Percentiles rank a stretch among this genome's conserved stretches.
These are phyloP conservation scores for Acanthosepion pharaonis DNA, from an alignment of 2,888 invertebrate genomes.

Conservation along the genomic window DNA sequence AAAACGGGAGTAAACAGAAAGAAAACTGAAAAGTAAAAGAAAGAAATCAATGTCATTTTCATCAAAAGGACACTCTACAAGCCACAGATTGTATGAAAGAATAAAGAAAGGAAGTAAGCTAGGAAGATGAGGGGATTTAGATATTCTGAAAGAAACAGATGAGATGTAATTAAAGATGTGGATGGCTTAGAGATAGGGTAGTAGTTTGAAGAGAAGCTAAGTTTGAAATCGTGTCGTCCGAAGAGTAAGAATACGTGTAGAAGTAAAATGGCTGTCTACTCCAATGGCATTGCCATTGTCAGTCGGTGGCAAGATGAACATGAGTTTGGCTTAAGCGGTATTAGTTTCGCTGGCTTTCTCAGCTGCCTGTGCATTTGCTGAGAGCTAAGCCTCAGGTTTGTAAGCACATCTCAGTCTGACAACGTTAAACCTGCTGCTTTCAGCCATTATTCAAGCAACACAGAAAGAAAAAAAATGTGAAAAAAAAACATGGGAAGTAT, in stretches of 20 bases:
- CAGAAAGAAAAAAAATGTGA: background rate
- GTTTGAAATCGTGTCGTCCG: background rate
- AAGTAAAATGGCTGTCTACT: background rate
- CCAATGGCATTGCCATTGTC: background rate
- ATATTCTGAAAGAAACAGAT: background rate
- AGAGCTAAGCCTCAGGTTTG: constrained; percentile 33
- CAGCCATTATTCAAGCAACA: background rate
- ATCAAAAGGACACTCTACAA: no score
- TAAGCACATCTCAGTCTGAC: constrained; percentile 9
- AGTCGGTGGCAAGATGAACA: constrained; percentile 7
- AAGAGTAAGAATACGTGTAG: background rate
- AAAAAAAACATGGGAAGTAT: background rate
- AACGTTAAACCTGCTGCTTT: background rate
- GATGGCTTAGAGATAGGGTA: no score
- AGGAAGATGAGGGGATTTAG: background rate
- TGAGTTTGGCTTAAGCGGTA: background rate
- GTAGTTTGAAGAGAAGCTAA: background rate
- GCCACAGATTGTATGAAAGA: background rate
- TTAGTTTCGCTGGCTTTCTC: constrained; percentile 9
- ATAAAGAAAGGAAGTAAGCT: background rate
- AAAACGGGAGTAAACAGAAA: no score
- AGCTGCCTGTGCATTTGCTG: background rate
- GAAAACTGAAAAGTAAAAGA: no score
- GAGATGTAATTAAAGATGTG: background rate
- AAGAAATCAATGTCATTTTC: no score